A percentile compares a stretch with the other conserved stretches of the same genome.
Conservation (phyloP, 1,140 invertebrate genomes). For the Bombus confusus region DNA sequence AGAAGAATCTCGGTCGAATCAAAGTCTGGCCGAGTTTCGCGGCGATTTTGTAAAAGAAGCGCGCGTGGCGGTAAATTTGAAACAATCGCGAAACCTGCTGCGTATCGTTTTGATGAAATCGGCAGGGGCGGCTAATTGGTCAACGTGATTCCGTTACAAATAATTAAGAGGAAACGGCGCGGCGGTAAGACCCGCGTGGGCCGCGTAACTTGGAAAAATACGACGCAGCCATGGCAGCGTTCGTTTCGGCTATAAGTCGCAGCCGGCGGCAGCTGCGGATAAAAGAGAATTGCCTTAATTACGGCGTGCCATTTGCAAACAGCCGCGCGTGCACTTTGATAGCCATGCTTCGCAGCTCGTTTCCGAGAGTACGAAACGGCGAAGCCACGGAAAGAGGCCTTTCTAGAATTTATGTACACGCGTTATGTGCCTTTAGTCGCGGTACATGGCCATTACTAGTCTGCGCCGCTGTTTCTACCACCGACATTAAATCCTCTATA, state of each 20-base stretch:
- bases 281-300: slow-evolving; percentile 56
- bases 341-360: slow-evolving; percentile 52
- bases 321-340: slow-evolving; percentile 47
- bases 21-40: neutral
- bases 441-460: slow-evolving; percentile 37
- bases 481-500: slow-evolving; percentile 37
- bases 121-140: neutral
- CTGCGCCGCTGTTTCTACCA: neutral
- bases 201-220: neutral
- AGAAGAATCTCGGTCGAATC: neutral
- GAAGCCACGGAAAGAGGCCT: neutral
- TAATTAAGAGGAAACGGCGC: slow-evolving; percentile 17
- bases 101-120: neutral
- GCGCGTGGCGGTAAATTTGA: neutral
- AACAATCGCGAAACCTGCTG: neutral
- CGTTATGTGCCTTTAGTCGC: slow-evolving; percentile 31
- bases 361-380: slow-evolving; percentile 26
- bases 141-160: slow-evolving; percentile 6
- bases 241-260: slow-evolving; percentile 26
- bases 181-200: too few species aligned
- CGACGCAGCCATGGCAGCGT: neutral
- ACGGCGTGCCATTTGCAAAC: slow-evolving; percentile 53
- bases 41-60: neutral
- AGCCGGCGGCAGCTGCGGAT: slow-evolving; percentile 31
- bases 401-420: slow-evolving; percentile 50